phyloP scores from a whole-genome alignment of 2,113 vertebrate species.

The Trachemys scripta region DNA sequence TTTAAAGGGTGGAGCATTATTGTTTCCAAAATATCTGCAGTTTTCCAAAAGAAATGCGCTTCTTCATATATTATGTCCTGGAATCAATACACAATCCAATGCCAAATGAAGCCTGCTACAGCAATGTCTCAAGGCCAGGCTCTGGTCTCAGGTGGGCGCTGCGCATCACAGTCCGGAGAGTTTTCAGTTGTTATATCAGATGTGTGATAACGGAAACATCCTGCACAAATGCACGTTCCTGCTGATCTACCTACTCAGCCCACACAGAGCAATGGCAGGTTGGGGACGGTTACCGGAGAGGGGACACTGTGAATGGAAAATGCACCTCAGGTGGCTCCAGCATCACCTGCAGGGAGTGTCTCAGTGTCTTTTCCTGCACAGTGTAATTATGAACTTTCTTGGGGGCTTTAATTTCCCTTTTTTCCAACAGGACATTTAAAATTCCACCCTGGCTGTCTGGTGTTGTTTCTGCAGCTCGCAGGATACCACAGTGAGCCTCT shows the following conservation, averaged over 20 bases:
- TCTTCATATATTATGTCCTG: too few species aligned
- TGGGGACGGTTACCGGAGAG: fast-evolving
- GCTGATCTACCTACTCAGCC: not conserved
- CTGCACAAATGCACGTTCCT: fast-evolving
- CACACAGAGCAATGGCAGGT: fast-evolving
- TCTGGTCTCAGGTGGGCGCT: too few species aligned
- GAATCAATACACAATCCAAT: not conserved
- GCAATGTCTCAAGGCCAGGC: not conserved
- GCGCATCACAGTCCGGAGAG: too few species aligned
- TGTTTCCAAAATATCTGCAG: not conserved
- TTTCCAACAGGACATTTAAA: not conserved
- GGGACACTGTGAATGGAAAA: not conserved
- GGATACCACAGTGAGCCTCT: fast-evolving
- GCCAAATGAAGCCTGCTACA: not conserved
- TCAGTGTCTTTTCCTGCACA: not conserved
- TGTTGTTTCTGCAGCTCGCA: fast-evolving
- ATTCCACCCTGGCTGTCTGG: not conserved
- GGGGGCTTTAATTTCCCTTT: not conserved
- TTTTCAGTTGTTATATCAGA: not conserved
- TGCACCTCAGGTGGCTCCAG: fast-evolving
- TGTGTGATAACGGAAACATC: not conserved
- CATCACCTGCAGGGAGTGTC: fast-evolving
- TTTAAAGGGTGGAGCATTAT: not conserved
- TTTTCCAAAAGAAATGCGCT: too few species aligned
- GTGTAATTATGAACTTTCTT: not conserved